phyloP scores from a whole-genome alignment of 2,797 vertebrate genomes.

The Serranus cabrilla region DNA sequence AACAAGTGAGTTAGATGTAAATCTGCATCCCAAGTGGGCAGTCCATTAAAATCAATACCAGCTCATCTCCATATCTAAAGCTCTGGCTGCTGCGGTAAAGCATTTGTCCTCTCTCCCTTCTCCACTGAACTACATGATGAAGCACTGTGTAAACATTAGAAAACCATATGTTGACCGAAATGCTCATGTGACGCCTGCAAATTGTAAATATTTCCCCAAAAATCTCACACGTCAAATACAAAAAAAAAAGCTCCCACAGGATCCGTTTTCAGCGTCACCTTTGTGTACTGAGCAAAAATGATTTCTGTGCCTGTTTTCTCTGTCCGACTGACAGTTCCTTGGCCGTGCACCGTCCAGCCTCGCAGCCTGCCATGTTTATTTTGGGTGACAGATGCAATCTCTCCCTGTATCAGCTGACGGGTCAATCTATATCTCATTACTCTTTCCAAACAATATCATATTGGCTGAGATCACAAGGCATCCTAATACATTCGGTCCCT shows the following conservation, averaged over 20 bases:
- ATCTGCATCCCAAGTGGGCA: slow-evolving; percentile 66
- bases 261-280: slow-evolving; percentile 34
- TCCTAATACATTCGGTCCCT: slow-evolving; percentile 37
- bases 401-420: slow-evolving; percentile 66
- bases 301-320: slow-evolving; percentile 48
- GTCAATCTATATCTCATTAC: slow-evolving; percentile 85
- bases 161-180: slow-evolving; percentile 18
- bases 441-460: slow-evolving; percentile 77
- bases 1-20: slow-evolving; percentile 61
- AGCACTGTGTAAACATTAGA: slow-evolving; percentile 28
- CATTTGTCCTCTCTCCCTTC: slow-evolving; percentile 41
- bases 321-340: slow-evolving; percentile 52
- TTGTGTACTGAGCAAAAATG: slow-evolving; percentile 49
- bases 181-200: not conserved
- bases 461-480: slow-evolving; percentile 58
- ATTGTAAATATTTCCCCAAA: slow-evolving; percentile 4
- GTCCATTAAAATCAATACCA: slow-evolving; percentile 71
- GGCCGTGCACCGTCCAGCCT: slow-evolving; percentile 43
- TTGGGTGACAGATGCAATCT: slow-evolving; percentile 79
- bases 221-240: slow-evolving; percentile 15
- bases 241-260: not conserved
- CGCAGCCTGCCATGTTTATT: slow-evolving; percentile 75
- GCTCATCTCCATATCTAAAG: slow-evolving; percentile 68
- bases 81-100: slow-evolving; percentile 34
- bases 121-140: slow-evolving; percentile 36